Conservation (phyloP, 2,113 vertebrate genomes). For the Equus przewalskii region DNA sequence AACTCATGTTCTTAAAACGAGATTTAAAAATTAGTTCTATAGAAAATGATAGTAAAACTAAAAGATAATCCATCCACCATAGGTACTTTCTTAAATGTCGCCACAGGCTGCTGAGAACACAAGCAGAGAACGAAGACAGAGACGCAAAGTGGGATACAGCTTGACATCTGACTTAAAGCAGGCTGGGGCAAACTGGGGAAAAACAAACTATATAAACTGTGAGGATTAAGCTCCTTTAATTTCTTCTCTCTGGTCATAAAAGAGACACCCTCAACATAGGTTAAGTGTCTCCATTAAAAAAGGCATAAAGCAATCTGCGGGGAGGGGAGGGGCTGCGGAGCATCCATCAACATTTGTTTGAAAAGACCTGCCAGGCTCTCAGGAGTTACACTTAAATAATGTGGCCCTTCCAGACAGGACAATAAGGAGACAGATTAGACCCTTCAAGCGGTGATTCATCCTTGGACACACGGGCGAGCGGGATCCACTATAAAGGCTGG, state of each 20-base stretch:
- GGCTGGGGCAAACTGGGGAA: neutral
- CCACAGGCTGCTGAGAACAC: neutral
- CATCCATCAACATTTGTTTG: slow-evolving; percentile 81
- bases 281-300: slow-evolving; percentile 75
- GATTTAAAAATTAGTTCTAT: slow-evolving; percentile 32
- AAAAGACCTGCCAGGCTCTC: slow-evolving; percentile 79
- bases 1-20: slow-evolving; percentile 41
- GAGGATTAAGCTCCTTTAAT: slow-evolving; percentile 70
- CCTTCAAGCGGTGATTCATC: slow-evolving; percentile 77
- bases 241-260: slow-evolving; percentile 73
- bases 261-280: slow-evolving; percentile 65
- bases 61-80: neutral
- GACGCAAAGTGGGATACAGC: neutral
- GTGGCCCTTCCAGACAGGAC: slow-evolving; percentile 73
- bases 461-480: neutral
- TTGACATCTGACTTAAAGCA: neutral
- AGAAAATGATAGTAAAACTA: slow-evolving; percentile 52
- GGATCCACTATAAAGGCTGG: slow-evolving; percentile 9
- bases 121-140: neutral
- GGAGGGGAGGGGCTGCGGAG: slow-evolving; percentile 63
- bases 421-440: slow-evolving; percentile 79
- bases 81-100: neutral
- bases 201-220: slow-evolving; percentile 29
- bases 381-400: slow-evolving; percentile 80
- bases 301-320: slow-evolving; percentile 64